Percentiles rank a stretch among this genome's conserved stretches.
phyloP scores from a whole-genome alignment of 2,888 invertebrate genomes.

The Mythimna vitellina region DNA sequence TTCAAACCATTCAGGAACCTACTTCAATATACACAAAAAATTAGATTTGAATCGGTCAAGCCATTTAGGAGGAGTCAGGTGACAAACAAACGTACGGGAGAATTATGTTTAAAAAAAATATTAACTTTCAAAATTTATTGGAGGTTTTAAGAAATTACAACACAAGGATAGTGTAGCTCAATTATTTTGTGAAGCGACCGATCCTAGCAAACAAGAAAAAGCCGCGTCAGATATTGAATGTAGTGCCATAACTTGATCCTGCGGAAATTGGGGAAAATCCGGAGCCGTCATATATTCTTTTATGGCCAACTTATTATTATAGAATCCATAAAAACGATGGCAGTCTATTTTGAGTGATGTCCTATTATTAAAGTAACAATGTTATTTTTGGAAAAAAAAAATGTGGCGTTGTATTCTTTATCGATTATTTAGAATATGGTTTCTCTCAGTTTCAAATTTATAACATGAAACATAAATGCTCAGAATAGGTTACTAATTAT shows the following conservation, averaged over 20 bases:
- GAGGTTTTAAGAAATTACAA: background rate
- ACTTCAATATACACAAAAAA: too few species aligned
- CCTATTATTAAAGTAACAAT: slow-evolving; percentile 9
- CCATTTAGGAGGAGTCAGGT: too few species aligned
- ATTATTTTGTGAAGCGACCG: background rate
- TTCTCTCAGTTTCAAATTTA: too few species aligned
- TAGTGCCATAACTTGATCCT: slow-evolving; percentile 37
- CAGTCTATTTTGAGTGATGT: slow-evolving; percentile 9
- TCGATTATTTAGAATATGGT: background rate
- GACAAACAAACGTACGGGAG: too few species aligned
- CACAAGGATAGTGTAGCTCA: background rate
- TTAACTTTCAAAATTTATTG: background rate
- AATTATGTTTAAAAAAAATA: too few species aligned
- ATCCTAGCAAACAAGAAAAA: slow-evolving; percentile 4
- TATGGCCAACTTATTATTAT: slow-evolving; percentile 41
- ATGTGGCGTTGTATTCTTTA: background rate
- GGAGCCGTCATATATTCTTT: slow-evolving; percentile 30
- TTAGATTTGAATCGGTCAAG: too few species aligned
- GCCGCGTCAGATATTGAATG: slow-evolving; percentile 3
- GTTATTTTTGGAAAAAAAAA: slow-evolving; percentile 2
- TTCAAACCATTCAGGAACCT: too few species aligned
- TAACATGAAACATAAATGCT: too few species aligned
- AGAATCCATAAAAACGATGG: slow-evolving; percentile 30
- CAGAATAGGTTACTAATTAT: too few species aligned
- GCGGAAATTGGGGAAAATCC: slow-evolving; percentile 47